Evolutionary conservation across 2,113 vertebrate species (phyloP).

Genomic region (Proterorhinus semilunaris): DNA sequence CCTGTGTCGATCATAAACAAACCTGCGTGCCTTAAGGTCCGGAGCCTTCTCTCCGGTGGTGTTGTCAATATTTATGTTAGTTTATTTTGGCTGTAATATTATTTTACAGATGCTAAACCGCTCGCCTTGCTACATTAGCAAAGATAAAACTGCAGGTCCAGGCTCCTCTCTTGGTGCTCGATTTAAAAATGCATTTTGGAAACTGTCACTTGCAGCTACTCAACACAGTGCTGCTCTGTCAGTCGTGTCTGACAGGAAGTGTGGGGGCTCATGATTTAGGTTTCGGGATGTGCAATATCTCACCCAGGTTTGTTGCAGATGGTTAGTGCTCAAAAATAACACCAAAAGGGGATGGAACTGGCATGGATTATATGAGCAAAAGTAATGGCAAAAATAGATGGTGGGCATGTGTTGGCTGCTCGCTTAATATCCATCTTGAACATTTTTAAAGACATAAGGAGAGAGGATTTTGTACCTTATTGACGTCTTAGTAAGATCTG

Average conservation of each 20-base stretch:
- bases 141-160: background rate
- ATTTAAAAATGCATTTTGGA: slow-evolving; percentile 4
- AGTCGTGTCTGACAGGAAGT: slow-evolving; percentile 6
- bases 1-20: too few relatives aligned
- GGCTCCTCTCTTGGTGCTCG: background rate
- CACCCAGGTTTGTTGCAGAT: background rate
- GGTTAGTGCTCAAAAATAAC: background rate
- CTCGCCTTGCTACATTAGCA: too few relatives aligned
- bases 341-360: background rate
- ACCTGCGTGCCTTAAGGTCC: too few relatives aligned
- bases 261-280: slow-evolving; percentile 12
- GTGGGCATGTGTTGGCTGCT: background rate
- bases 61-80: too few relatives aligned
- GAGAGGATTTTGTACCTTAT: too few relatives aligned
- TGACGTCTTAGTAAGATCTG: too few relatives aligned
- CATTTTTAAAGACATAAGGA: too few relatives aligned
- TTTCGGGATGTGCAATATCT: slow-evolving; percentile 7
- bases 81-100: too few relatives aligned
- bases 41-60: too few relatives aligned
- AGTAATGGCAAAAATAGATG: background rate
- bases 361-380: background rate
- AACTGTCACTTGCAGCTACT: background rate
- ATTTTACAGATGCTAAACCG: too few relatives aligned
- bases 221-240: background rate
- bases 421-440: too few relatives aligned